phyloP scores from a whole-genome alignment of 2,113 vertebrate species.

The Hiodon alosoides region DNA sequence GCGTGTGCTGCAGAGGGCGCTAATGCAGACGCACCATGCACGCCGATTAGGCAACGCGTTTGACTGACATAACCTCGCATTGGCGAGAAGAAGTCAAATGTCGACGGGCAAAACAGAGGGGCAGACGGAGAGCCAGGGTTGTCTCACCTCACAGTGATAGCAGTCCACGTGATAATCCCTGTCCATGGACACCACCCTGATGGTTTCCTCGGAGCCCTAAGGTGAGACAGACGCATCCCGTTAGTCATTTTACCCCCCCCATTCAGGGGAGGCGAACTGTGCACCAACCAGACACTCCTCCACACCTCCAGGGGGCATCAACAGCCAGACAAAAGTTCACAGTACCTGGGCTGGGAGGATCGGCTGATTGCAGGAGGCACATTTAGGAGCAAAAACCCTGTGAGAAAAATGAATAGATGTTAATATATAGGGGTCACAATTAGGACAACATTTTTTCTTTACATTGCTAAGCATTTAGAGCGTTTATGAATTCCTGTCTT shows the following conservation, averaged over 20 bases:
- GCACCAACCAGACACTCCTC: too few species aligned
- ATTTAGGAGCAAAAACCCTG: conserved; percentile 79
- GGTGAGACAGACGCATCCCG: conserved; percentile 8
- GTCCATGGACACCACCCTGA: conserved; percentile 79
- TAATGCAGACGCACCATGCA: too few species aligned
- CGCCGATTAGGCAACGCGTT: too few species aligned
- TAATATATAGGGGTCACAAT: neutral
- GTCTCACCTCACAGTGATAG: conserved; percentile 69
- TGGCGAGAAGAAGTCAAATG: neutral
- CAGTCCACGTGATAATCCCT: conserved; percentile 82
- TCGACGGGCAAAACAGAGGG: neutral
- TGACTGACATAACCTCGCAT: neutral
- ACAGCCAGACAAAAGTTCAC: neutral
- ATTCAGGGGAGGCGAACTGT: neutral
- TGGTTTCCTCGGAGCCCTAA: conserved; percentile 80
- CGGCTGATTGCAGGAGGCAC: conserved; percentile 73
- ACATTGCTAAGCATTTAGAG: too few species aligned
- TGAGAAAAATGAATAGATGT: conserved; percentile 16
- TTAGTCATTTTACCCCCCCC: neutral
- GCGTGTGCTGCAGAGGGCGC: too few species aligned
- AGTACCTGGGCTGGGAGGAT: conserved; percentile 76
- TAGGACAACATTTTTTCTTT: too few species aligned
- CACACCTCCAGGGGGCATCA: neutral
- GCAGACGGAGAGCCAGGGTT: neutral
- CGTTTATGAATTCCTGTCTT: too few species aligned